Percentiles rank a stretch among this genome's conserved stretches.
Evolutionary conservation across 2,113 vertebrate genomes (phyloP).

Genomic region (Numida meleagris): DNA sequence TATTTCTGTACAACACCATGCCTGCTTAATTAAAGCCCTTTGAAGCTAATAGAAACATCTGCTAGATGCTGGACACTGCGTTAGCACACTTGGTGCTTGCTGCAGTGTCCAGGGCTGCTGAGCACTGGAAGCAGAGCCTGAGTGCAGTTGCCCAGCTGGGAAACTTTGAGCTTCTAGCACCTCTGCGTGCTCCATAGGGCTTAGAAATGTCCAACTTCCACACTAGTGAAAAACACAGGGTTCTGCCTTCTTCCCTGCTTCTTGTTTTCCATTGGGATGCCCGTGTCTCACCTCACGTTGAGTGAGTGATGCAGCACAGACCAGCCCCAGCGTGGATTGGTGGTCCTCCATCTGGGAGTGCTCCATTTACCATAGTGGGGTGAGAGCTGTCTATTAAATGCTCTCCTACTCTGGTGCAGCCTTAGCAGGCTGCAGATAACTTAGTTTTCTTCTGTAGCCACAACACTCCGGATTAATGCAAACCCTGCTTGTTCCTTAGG

Average conservation of each 20-base stretch:
- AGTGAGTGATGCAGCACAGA: accelerated
- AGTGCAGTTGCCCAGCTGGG: neutral
- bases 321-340: neutral
- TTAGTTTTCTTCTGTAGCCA: neutral
- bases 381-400: neutral
- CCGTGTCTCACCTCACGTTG: neutral
- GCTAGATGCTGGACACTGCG: neutral
- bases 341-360: neutral
- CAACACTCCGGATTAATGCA: neutral
- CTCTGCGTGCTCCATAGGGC: accelerated
- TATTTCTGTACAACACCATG: neutral
- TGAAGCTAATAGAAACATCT: neutral
- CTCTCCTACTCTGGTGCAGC: neutral
- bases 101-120: accelerated
- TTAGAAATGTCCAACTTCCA: neutral
- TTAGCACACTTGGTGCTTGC: neutral
- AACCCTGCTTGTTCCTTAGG: neutral
- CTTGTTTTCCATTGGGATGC: neutral
- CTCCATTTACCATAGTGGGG: accelerated
- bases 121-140: neutral
- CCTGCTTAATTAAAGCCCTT: neutral
- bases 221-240: neutral
- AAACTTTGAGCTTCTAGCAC: neutral
- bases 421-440: neutral
- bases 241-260: neutral